phyloP scores from a whole-genome alignment of 2,113 vertebrate genomes.

The Parus major region DNA sequence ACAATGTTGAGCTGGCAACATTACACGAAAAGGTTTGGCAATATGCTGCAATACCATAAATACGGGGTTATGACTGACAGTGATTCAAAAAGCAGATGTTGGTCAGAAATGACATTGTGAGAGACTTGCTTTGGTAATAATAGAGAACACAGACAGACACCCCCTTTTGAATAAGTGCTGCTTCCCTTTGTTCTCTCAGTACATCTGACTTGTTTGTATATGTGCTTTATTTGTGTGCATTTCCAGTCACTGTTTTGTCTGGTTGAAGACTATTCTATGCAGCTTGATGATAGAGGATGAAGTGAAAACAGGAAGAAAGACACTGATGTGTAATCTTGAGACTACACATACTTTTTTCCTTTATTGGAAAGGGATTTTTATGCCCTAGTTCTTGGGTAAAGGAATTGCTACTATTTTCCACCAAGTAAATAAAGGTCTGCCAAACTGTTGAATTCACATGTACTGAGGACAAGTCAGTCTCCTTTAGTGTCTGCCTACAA shows the following conservation, averaged over 20 bases:
- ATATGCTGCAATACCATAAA: neutral
- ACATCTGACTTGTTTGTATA: neutral
- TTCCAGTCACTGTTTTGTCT: neutral
- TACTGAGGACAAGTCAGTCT: neutral
- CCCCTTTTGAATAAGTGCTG: neutral
- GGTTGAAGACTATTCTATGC: neutral
- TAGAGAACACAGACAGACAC: neutral
- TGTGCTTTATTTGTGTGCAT: neutral
- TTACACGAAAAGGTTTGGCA: neutral
- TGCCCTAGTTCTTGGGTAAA: neutral
- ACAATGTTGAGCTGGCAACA: neutral
- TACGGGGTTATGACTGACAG: neutral
- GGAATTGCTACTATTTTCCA: slow-evolving; percentile 20
- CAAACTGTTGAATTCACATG: neutral
- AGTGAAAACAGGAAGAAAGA: slow-evolving; percentile 5
- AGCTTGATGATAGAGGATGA: neutral
- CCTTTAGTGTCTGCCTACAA: neutral
- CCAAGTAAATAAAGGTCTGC: neutral
- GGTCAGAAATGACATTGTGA: neutral
- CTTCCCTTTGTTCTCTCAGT: neutral
- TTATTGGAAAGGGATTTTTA: neutral
- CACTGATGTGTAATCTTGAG: neutral
- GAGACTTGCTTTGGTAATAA: neutral
- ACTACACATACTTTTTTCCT: neutral
- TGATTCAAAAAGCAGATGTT: slow-evolving; percentile 25